Evolutionary conservation across 1,140 invertebrate species (phyloP).

Genomic region (Ptiloglossa arizonensis): DNA sequence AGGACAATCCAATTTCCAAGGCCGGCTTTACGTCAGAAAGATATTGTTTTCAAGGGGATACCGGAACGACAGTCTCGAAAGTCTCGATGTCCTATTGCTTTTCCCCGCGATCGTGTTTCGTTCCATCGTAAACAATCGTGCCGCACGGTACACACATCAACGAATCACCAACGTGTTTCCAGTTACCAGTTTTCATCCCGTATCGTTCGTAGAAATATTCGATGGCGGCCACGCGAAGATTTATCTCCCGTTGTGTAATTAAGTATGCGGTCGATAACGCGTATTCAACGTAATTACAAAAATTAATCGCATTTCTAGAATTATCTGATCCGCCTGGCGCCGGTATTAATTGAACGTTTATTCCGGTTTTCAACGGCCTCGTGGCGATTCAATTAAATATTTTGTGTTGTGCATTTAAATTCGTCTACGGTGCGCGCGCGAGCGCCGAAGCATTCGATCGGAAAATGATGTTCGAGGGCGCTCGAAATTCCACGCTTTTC

Average conservation of each 20-base stretch:
- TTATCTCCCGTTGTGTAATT: neutral
- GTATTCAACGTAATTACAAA: conserved; percentile 42
- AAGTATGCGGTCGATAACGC: neutral
- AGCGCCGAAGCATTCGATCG: neutral
- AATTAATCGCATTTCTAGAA: conserved; percentile 54
- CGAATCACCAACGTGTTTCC: neutral
- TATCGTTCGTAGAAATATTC: neutral
- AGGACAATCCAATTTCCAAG: conserved; percentile 65
- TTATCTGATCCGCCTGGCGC: conserved; percentile 16
- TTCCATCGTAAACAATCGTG: neutral
- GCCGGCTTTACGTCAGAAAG: conserved; percentile 48
- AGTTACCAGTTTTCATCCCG: neutral
- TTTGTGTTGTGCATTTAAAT: conserved; percentile 2
- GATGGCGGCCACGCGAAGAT: too few species aligned
- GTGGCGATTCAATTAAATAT: conserved; percentile 35
- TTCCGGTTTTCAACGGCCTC: neutral
- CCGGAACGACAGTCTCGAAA: conserved; percentile 36
- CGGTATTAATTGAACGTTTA: conserved; percentile 41
- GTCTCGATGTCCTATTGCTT: conserved; percentile 21
- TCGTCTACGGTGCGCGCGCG: neutral
- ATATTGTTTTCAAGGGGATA: conserved; percentile 56
- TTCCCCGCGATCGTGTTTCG: neutral
- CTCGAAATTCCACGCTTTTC: neutral
- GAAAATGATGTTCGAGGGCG: neutral
- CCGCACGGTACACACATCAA: too few species aligned